Evolutionary conservation across 2,113 vertebrate species (phyloP).

Genomic region (Chascanopsetta lugubris): DNA sequence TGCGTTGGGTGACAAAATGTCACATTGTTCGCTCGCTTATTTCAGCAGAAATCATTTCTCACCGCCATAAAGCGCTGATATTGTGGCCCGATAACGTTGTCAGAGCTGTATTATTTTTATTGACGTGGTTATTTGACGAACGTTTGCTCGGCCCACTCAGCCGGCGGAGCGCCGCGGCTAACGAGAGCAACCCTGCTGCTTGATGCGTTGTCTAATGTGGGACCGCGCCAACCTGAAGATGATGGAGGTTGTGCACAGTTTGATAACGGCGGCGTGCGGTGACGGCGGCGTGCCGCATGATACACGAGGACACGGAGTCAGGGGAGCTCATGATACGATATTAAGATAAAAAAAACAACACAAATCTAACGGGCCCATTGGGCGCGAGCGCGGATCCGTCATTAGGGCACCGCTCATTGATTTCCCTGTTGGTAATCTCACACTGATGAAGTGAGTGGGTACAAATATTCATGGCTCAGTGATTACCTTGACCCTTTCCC

Average conservation of each 20-base stretch:
- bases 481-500: slow-evolving; percentile 74
- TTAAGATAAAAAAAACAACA: slow-evolving; percentile 68
- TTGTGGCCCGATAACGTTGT: slow-evolving; percentile 37
- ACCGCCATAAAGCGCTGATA: slow-evolving; percentile 38
- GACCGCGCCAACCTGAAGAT: slow-evolving; percentile 28
- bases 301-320: slow-evolving; percentile 46
- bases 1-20: slow-evolving; percentile 28
- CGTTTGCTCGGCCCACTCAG: slow-evolving; percentile 35
- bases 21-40: slow-evolving; percentile 48
- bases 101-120: slow-evolving; percentile 45
- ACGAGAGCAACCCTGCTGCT: slow-evolving; percentile 55
- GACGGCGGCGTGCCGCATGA: slow-evolving; percentile 46
- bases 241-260: slow-evolving; percentile 37
- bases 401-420: slow-evolving; percentile 77
- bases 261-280: slow-evolving; percentile 18
- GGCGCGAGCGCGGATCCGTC: slow-evolving; percentile 74
- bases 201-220: slow-evolving; percentile 34
- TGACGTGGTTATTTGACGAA: slow-evolving; percentile 45
- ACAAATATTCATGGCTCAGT: slow-evolving; percentile 76
- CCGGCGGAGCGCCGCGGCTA: slow-evolving; percentile 44
- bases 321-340: slow-evolving; percentile 69
- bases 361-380: slow-evolving; percentile 72
- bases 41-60: slow-evolving; percentile 41
- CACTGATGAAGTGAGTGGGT: slow-evolving; percentile 80
- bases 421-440: slow-evolving; percentile 79